phyloP scores from a whole-genome alignment of 2,113 vertebrate genomes.

The Lycaon pictus region DNA sequence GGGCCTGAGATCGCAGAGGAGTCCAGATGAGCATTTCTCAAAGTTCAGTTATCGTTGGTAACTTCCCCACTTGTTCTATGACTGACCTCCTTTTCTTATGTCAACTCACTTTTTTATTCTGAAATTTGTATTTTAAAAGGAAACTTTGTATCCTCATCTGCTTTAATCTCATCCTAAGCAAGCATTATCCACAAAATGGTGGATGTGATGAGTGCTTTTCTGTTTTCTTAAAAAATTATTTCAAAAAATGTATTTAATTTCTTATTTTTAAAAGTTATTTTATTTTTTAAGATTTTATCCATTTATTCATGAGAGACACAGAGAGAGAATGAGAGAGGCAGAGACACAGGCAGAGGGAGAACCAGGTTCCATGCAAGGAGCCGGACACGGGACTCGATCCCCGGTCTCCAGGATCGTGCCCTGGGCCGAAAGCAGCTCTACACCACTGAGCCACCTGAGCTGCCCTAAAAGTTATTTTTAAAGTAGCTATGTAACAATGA shows the following conservation, averaged over 20 bases:
- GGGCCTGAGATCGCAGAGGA: neutral
- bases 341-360: too few species aligned
- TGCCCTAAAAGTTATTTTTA: neutral
- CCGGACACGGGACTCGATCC: too few species aligned
- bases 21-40: neutral
- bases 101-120: neutral
- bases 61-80: neutral
- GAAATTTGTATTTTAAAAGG: constrained; percentile 32
- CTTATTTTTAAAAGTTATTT: neutral
- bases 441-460: too few species aligned
- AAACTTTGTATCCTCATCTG: neutral
- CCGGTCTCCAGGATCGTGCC: too few species aligned
- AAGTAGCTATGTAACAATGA: neutral
- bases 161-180: neutral
- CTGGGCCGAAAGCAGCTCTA: too few species aligned
- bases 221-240: neutral
- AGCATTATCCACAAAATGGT: neutral
- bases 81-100: neutral
- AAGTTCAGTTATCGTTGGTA: accelerated
- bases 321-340: too few species aligned
- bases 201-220: neutral
- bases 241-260: neutral
- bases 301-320: too few species aligned
- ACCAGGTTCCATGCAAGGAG: too few species aligned
- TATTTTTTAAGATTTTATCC: too few species aligned